Evolutionary conservation across 2,888 invertebrate species (phyloP), one percentile per base, ranked within the genome.

Genomic region (Acleris holmiana): DNA sequence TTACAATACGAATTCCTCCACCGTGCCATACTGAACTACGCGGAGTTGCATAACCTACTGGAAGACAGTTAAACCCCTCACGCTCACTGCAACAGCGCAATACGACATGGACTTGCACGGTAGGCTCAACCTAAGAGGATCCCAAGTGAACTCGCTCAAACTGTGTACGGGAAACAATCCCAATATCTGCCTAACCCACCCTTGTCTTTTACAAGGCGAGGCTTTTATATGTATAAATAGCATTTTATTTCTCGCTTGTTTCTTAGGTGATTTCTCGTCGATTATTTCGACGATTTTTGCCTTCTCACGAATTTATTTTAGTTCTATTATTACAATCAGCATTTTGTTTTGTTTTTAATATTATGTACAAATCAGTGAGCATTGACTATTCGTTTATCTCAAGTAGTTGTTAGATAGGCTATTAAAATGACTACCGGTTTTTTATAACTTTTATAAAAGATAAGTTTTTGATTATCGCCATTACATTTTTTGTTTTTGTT

Each of bases 1-100:
- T 95, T 96, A 87, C 98, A 98, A 93, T 98, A 98, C 91, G 97
- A 98, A 94, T 98, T 98, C 93, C 94, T 98, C 78, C 97, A 98
- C 93, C 96, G 97, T 93, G 97, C 97, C 85, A 96, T 98, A 88
- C 94, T 97, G 73, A 97, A 97, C 93, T 97, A 97, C 84, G 96
- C 97, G 71, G 97, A 97, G 86, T 94, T 97, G 73, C 97, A 97
- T 91, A 96, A 96, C 87, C 90, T 97, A 70, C 93, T 95, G 60
- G 95, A 95, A 67, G 93, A 91, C 80, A 92, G 93, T 83, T 93
- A 93, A 92, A 76, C 83, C 58, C 19, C 54, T 41, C 56, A 13
- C 35, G 35, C 35, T 13, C 35, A 29, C 29, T 29, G 35, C 13
- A 4, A 13, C n/a, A n/a, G 8, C 13, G 35, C 35, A 35, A 35